Base-by-base conservation (phyloP, 2,113 vertebrate genomes). In the Atractosteus spatula region DNA sequence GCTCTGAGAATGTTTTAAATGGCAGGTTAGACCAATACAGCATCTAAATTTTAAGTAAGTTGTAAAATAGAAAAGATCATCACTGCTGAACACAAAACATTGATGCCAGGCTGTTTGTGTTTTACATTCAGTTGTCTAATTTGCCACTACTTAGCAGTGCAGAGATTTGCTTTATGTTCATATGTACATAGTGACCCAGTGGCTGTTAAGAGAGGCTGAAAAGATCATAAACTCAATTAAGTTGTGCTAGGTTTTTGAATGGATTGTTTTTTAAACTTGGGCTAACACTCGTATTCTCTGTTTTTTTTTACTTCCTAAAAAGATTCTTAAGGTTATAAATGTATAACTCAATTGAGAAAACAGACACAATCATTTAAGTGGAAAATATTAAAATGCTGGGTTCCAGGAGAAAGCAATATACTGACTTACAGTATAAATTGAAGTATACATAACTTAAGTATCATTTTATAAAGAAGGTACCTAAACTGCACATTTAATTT, bases 271-370 rank as follows among this genome's bases (percentile, higher is more conserved):
- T 29, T 29, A 29, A 29, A 29, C 29, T 1, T 29, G 29, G 29
- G 29, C 29, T 29, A 29, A 29, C 29, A 29, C 29, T 29, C 29
- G 29, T 29, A 29, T 13, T n/a, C 67, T 51, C 17, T 69, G 61
- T 41, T 62, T 43, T 11, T 56, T 63, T 54, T 16, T 57, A 41
- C 54, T 51, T 57, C 44, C 44, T 47, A 73, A 74, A 64, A 59
- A 41, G 3, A 68, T 17, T 29, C 29, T 29, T 29, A 29, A 29
- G 11, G 70, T 2, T 41, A 56, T 29, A 29, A 62, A 41, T 62
- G 70, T 68, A 71, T 66, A 71, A 68, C 7, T 14, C 64, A 77
- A 71, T 71, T 51, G 74, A 74, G 68, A 77, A 51, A 47, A 70
- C 66, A 68, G 55, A 68, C 14, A 75, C 65, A 16, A 44, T 10